Percentiles rank a stretch among this genome's conserved stretches.
phyloP scores from a whole-genome alignment of 2,797 vertebrate species.

The Hemitrygon akajei region DNA sequence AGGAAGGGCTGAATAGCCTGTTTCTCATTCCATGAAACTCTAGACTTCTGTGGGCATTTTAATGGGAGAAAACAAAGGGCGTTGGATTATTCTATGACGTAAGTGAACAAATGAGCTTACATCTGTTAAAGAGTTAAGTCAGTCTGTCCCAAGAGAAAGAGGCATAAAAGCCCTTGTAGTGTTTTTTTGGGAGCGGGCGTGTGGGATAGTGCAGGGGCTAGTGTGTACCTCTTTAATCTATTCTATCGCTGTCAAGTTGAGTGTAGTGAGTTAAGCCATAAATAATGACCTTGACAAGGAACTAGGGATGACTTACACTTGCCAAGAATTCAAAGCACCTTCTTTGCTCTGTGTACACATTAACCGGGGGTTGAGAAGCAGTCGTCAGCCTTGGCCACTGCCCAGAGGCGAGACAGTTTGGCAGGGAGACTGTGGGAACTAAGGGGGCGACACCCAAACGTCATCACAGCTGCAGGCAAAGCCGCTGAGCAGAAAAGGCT shows the following conservation, averaged over 20 bases:
- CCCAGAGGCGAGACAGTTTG: constrained; percentile 68
- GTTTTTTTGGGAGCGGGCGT: constrained; percentile 20
- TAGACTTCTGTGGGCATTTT: background rate
- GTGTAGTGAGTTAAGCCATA: constrained; percentile 44
- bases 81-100: background rate
- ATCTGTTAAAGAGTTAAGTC: background rate
- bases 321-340: constrained; percentile 56
- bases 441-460: constrained; percentile 81
- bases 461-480: constrained; percentile 91
- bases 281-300: constrained; percentile 53
- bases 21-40: too few relatives aligned
- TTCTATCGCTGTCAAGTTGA: constrained; percentile 41
- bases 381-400: constrained; percentile 69
- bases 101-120: background rate
- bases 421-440: constrained; percentile 84
- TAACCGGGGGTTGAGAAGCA: constrained; percentile 59
- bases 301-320: constrained; percentile 50
- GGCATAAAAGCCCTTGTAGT: constrained; percentile 29
- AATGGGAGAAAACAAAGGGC: background rate
- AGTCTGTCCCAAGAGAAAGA: background rate
- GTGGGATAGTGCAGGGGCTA: constrained; percentile 36
- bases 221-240: constrained; percentile 41
- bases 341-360: constrained; percentile 58
- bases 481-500: constrained; percentile 81
- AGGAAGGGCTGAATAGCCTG: background rate